Conservation (phyloP, 53 echinoderm and acorn worm genomes). For the Apostichopus leukothele region DNA sequence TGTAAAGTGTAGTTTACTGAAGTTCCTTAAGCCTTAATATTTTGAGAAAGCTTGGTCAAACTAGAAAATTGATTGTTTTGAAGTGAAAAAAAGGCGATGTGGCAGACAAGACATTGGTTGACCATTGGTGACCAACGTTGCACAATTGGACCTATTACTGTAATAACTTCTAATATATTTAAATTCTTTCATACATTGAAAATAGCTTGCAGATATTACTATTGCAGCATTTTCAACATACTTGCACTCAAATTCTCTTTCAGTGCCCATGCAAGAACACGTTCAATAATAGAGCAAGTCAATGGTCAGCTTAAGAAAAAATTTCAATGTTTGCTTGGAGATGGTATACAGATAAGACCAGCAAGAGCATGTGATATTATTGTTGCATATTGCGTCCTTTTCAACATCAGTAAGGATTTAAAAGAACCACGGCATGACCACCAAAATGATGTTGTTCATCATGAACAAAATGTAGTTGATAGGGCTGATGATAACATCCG, state of each 20-base stretch:
- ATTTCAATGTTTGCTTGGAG: constrained; percentile 61
- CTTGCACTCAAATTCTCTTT: background rate
- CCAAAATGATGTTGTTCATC: background rate
- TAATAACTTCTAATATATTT: no score
- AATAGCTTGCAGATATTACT: no score
- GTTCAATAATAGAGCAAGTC: constrained; percentile 59
- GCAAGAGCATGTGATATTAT: constrained; percentile 59
- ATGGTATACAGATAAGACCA: constrained; percentile 72
- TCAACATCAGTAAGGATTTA: constrained; percentile 63
- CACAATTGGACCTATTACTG: no score
- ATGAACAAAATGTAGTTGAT: background rate
- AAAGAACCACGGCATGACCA: constrained; percentile 32
- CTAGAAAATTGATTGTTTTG: background rate
- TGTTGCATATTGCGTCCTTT: constrained; percentile 65
- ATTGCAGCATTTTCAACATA: background rate
- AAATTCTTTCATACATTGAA: no score
- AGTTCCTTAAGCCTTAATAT: no score
- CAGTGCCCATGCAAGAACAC: constrained; percentile 56
- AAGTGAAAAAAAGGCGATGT: background rate
- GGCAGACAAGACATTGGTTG: no score
- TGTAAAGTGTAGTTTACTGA: no score
- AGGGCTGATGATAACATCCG: background rate
- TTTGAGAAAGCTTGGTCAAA: no score
- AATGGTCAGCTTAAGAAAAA: constrained; percentile 72
- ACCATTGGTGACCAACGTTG: no score